These are phyloP conservation scores for Hydra vulgaris DNA, from an alignment of 30 jellyfish, hydroid and myxozoan species.

Conservation along the genomic window DNA sequence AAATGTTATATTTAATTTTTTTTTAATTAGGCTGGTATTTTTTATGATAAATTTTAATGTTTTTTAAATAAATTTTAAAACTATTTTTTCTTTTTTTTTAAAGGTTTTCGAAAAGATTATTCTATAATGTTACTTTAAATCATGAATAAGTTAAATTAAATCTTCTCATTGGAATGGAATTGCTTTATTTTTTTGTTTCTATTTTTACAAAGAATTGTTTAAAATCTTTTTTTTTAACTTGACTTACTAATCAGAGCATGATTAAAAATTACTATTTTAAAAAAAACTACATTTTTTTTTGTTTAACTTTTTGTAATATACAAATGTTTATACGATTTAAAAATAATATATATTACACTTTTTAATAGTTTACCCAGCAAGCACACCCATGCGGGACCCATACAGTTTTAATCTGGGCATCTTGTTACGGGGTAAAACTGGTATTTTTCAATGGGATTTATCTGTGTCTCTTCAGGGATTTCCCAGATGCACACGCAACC, in stretches of 20 bases:
- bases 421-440: not conserved
- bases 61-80: too few species aligned
- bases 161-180: not conserved
- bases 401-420: not conserved
- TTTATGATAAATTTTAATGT: not conserved
- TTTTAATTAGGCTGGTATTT: not conserved
- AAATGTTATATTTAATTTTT: not conserved
- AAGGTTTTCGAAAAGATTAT: not conserved
- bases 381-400: not conserved
- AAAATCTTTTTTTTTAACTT: too few species aligned
- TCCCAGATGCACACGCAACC: not conserved
- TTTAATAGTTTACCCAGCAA: not conserved
- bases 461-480: not conserved
- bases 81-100: not conserved
- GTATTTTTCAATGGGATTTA: not conserved
- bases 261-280: not conserved
- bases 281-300: not conserved
- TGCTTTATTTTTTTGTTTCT: not conserved
- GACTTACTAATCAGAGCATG: not conserved
- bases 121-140: not conserved
- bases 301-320: not conserved
- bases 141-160: not conserved
- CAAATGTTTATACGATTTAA: not conserved
- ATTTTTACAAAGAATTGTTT: not conserved
- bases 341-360: not conserved